These are phyloP conservation scores for Falco berigora DNA, from an alignment of 2,797 vertebrate genomes.

Conservation along the genomic window DNA sequence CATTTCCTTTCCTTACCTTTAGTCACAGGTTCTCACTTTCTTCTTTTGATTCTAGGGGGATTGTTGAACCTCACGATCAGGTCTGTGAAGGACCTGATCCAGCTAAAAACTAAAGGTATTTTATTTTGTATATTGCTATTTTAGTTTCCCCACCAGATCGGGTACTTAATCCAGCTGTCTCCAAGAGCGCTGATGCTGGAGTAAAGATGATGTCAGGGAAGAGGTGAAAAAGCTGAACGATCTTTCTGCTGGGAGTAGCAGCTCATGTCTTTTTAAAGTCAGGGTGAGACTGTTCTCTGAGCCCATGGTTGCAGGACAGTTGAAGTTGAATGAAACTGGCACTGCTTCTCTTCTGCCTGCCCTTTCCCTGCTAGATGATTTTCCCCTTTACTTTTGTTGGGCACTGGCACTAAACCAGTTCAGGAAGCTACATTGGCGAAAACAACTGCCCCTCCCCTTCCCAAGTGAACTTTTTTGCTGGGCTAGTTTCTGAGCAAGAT, in stretches of 20 bases:
- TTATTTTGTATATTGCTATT: not conserved
- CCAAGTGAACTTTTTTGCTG: not conserved
- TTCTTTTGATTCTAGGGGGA: not conserved
- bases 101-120: not conserved
- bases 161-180: not conserved
- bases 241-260: not conserved
- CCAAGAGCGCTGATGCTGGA: not conserved
- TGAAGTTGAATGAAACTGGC: not conserved
- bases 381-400: not conserved
- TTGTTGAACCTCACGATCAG: not conserved
- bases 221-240: not conserved
- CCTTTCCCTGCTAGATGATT: not conserved
- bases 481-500: not conserved
- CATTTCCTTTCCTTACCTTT: not conserved
- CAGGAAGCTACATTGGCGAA: constrained; percentile 31
- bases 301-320: not conserved
- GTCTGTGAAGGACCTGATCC: not conserved
- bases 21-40: not conserved
- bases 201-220: not conserved
- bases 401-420: constrained; percentile 14
- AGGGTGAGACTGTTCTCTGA: not conserved
- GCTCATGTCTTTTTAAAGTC: not conserved
- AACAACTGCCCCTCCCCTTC: not conserved
- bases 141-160: not conserved
- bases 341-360: not conserved